Conservation (phyloP, 2,113 vertebrate genomes). For the Tetraodon nigroviridis region DNA sequence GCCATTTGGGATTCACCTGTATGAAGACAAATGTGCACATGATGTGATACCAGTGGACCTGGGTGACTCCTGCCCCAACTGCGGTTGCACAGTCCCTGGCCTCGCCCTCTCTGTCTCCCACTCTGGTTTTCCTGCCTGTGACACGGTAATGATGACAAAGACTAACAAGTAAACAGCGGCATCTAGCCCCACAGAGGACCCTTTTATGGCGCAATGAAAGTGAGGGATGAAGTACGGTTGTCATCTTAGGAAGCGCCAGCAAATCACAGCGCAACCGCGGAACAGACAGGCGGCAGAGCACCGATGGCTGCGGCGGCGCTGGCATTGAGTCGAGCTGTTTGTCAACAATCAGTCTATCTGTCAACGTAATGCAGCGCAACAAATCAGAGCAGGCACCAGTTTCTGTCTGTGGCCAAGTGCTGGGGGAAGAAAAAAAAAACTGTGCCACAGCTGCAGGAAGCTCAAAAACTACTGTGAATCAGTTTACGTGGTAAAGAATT, state of each 20-base stretch:
- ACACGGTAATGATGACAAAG: conserved; percentile 74
- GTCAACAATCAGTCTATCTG: conserved; percentile 69
- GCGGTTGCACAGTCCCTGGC: conserved; percentile 32
- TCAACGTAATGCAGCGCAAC: conserved; percentile 54
- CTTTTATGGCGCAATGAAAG: conserved; percentile 71
- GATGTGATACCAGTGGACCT: conserved; percentile 58
- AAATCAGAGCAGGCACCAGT: conserved; percentile 49
- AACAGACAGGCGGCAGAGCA: conserved; percentile 30
- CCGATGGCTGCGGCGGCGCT: conserved; percentile 34
- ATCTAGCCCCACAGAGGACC: conserved; percentile 52
- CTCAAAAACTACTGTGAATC: conserved; percentile 11
- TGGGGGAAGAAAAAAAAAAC: neutral
- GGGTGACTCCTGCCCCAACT: conserved; percentile 43
- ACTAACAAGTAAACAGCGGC: conserved; percentile 63
- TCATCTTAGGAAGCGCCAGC: conserved; percentile 47
- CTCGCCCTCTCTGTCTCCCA: conserved; percentile 20
- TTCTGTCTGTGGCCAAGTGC: conserved; percentile 22
- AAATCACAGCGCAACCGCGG: conserved; percentile 59
- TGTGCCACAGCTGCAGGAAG: conserved; percentile 22
- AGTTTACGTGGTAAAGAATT: conserved; percentile 8
- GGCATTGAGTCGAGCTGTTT: conserved; percentile 62
- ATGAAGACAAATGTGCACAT: conserved; percentile 70
- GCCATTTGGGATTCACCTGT: conserved; percentile 45
- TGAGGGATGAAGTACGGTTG: conserved; percentile 68
- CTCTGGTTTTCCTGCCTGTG: conserved; percentile 60